These are phyloP conservation scores for Paramormyrops kingsleyae DNA, from an alignment of 2,113 vertebrate genomes.

Conservation along the genomic window DNA sequence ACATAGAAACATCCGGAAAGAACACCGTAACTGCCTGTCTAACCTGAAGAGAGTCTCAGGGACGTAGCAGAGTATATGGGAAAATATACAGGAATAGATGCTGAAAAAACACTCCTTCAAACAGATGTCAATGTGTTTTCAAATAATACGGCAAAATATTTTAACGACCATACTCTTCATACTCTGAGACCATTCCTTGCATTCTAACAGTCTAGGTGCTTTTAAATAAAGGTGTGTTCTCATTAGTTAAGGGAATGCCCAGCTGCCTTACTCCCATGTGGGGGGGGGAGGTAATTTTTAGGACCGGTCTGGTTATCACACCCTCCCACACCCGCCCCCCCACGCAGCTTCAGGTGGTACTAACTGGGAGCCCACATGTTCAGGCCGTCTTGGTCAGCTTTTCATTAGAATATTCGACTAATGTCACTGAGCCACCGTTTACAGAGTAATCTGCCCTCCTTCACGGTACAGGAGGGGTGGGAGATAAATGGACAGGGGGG, in stretches of 20 bases:
- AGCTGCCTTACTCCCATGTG: background rate
- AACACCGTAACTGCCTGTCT: background rate
- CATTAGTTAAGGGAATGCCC: background rate
- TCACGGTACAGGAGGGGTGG: slow-evolving; percentile 22
- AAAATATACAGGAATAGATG: background rate
- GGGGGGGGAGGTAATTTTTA: background rate
- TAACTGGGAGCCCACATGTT: background rate
- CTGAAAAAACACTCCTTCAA: background rate
- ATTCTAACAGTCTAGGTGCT: background rate
- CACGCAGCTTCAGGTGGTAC: background rate
- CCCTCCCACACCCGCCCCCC: background rate
- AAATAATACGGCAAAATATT: background rate
- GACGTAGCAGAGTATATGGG: background rate
- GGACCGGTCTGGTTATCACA: background rate
- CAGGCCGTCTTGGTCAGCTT: background rate
- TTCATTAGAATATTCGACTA: slow-evolving; percentile 14
- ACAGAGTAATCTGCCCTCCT: slow-evolving; percentile 30
- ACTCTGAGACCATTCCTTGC: background rate
- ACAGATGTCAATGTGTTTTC: background rate
- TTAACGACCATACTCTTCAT: background rate
- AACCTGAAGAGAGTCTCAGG: background rate
- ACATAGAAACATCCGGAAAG: background rate
- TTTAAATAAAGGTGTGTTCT: background rate
- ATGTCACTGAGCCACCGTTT: background rate
- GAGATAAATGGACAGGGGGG: slow-evolving; percentile 40